Percentiles rank a stretch among this genome's conserved stretches.
Evolutionary conservation across 2,797 vertebrate genomes (phyloP).

Genomic region (Labeo calbasu): DNA sequence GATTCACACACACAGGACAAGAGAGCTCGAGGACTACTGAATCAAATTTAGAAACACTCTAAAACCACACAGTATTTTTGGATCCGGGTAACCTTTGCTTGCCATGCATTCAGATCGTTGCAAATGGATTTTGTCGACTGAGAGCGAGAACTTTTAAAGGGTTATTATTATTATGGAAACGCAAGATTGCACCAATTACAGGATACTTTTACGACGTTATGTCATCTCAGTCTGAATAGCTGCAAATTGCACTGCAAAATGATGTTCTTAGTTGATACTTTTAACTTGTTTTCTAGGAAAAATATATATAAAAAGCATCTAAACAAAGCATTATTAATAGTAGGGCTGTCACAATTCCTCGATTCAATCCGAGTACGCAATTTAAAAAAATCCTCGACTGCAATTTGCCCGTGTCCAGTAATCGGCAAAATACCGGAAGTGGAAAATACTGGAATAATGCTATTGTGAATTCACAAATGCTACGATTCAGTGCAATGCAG

Average conservation of each 20-base stretch:
- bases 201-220: background rate
- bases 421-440: too few relatives aligned
- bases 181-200: conserved; percentile 7
- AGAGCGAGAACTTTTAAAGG: background rate
- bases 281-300: background rate
- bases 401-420: too few relatives aligned
- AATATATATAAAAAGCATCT: too few relatives aligned
- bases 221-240: background rate
- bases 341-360: too few relatives aligned
- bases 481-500: too few relatives aligned
- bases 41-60: conserved; percentile 48
- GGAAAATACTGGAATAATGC: too few relatives aligned
- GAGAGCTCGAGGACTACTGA: background rate
- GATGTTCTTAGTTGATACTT: background rate
- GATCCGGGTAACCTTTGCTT: conserved; percentile 33
- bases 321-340: too few relatives aligned
- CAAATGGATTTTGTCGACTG: conserved; percentile 35
- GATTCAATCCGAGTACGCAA: too few relatives aligned
- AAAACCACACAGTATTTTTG: conserved; percentile 46
- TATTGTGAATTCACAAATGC: too few relatives aligned
- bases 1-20: background rate
- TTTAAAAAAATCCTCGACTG: too few relatives aligned
- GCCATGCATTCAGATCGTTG: background rate
- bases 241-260: background rate
- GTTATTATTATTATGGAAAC: conserved; percentile 5